Base-by-base conservation (phyloP, 1,140 invertebrate genomes). In the Aleiodes sp. region DNA sequence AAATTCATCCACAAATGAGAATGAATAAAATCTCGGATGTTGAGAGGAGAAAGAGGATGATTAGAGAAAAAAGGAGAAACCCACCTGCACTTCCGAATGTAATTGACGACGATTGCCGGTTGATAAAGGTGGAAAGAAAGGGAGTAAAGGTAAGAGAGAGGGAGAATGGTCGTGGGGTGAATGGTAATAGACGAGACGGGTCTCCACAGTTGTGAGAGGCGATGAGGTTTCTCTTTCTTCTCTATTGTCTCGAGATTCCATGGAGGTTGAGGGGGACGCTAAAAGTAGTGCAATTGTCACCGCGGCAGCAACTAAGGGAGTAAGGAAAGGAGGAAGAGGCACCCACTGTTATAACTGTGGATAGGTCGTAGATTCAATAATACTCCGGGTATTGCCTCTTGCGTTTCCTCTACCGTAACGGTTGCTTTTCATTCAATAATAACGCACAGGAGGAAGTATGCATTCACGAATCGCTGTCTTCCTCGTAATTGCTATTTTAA, bases 301-400 rank as follows among this genome's bases (percentile, higher is more conserved):
- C n/a, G 39, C 19, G 26, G 2, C 7, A 21, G 46, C 19, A 24
- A 24, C 21, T 12, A 7, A 1, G 19, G 6, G 2, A 21, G 4
- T 16, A 10, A 4, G 19, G 16, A n/a, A n/a, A 21, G 46, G 16
- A 24, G 46, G 46, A 24, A 24, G 46, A 21, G 21, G 46, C 9
- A 52, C 19, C n/a, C n/a, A n/a, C n/a, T n/a, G 21, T 52, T 52
- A 52, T 52, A 26, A 16, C 21, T 2, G 39, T 6, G 39, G 46
- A 52, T 52, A 52, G 46, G 46, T 52, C 46, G 21, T 52, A 52
- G 46, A 52, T 52, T 52, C 46, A 52, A 52, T 52, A 52, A 52
- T 52, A 52, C 46, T 52, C 46, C 46, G 46, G 46, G 46, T 52
- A 52, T 43, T 43, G 39, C 39, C 10, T 43, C n/a, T n/a, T 16